phyloP scores from a whole-genome alignment of 2,888 invertebrate species.

The Pemphredon lugubris region DNA sequence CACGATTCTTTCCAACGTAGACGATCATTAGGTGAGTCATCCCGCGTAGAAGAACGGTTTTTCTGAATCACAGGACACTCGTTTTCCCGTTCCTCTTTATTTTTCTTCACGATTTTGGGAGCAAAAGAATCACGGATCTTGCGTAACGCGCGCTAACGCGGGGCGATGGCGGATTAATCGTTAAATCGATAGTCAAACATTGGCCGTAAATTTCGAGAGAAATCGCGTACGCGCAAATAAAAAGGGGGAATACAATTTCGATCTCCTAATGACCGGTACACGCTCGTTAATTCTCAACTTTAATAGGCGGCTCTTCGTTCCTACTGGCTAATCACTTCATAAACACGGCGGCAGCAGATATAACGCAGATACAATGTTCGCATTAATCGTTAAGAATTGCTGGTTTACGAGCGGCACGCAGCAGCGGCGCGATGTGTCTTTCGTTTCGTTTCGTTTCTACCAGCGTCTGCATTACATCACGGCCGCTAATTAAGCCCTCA shows the following conservation, averaged over 20 bases:
- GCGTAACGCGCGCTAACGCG: no score
- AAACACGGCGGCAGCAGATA: constrained; percentile 56
- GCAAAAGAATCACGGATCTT: no score
- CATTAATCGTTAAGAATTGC: constrained; percentile 64
- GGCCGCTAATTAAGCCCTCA: constrained; percentile 70
- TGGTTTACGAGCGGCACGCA: constrained; percentile 55
- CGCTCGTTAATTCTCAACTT: constrained; percentile 53
- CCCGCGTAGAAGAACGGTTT: no score
- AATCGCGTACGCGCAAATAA: no score
- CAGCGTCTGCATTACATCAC: constrained; percentile 66
- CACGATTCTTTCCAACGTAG: no score
- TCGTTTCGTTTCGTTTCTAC: constrained; percentile 55
- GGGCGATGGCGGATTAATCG: no score
- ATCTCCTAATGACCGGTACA: constrained; percentile 23
- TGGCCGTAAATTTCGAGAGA: neutral
- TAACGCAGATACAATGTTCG: constrained; percentile 60
- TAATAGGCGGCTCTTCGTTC: constrained; percentile 48
- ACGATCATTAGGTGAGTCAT: no score
- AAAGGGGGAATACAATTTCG: neutral
- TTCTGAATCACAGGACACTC: no score
- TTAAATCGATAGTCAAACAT: no score
- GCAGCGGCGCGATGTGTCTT: constrained; percentile 53
- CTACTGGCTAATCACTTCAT: constrained; percentile 62
- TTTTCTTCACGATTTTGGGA: no score
- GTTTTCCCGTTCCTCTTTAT: no score